phyloP scores from a whole-genome alignment of 1,140 invertebrate genomes.

The Macrosteles quadrilineatus region DNA sequence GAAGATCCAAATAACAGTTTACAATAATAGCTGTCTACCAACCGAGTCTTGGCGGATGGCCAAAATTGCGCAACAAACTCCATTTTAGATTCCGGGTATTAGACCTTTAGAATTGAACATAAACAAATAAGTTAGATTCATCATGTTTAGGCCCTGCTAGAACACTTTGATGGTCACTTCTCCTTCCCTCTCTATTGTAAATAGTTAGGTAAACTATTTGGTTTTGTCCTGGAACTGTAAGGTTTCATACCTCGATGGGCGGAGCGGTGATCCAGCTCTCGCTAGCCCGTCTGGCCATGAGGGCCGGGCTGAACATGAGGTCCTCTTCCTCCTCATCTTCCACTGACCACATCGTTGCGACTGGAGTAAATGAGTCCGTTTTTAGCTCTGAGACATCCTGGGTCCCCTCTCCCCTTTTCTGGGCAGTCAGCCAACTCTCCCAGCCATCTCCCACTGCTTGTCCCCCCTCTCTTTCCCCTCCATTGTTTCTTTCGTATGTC shows the following conservation, averaged over 20 bases:
- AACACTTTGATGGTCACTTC: too few relatives aligned
- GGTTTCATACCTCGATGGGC: slow-evolving; percentile 70
- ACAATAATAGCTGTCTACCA: slow-evolving; percentile 21
- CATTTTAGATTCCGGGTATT: too few relatives aligned
- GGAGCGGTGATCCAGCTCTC: slow-evolving; percentile 85
- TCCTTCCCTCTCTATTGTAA: too few relatives aligned
- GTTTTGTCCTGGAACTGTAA: not conserved
- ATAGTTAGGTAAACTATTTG: too few relatives aligned
- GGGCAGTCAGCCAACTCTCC: not conserved
- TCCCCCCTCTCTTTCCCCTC: not conserved
- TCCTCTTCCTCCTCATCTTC: slow-evolving; percentile 78
- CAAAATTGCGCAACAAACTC: slow-evolving; percentile 7
- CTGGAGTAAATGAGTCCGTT: slow-evolving; percentile 47
- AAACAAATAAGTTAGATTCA: too few relatives aligned
- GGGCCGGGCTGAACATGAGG: slow-evolving; percentile 78
- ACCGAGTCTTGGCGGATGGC: not conserved
- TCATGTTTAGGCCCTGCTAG: too few relatives aligned
- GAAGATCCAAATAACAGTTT: too few relatives aligned
- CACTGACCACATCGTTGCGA: slow-evolving; percentile 65
- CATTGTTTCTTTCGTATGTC: too few relatives aligned
- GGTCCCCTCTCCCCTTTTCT: slow-evolving; percentile 2
- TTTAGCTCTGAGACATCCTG: slow-evolving; percentile 32
- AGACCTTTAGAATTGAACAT: too few relatives aligned
- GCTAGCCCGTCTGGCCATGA: slow-evolving; percentile 77
- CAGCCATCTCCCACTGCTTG: slow-evolving; percentile 13